Percentiles rank a stretch among this genome's conserved stretches.
These are phyloP conservation scores for Synodontis membranacea DNA, from an alignment of 2,113 vertebrate genomes.

Conservation along the genomic window DNA sequence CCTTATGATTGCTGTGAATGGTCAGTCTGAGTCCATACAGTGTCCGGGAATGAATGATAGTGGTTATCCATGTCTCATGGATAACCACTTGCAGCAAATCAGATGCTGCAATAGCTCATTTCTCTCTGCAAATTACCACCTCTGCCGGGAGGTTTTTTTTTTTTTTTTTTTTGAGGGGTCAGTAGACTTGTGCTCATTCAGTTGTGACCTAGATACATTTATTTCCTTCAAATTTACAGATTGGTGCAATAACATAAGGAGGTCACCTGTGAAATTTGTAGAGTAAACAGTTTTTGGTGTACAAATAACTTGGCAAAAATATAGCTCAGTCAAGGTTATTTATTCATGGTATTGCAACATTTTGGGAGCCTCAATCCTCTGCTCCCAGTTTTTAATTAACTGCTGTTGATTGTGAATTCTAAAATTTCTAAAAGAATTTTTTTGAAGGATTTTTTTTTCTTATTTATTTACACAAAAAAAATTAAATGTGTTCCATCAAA, in stretches of 20 bases:
- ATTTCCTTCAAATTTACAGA: slow-evolving; percentile 30
- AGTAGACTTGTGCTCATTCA: slow-evolving; percentile 57
- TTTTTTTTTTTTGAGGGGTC: slow-evolving; percentile 48
- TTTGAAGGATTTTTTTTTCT: not conserved
- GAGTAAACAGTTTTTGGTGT: not conserved
- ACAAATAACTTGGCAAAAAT: not conserved
- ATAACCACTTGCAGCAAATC: slow-evolving; percentile 68
- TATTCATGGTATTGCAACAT: not conserved
- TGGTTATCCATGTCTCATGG: slow-evolving; percentile 54
- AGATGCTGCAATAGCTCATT: slow-evolving; percentile 71
- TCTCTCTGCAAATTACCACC: slow-evolving; percentile 64
- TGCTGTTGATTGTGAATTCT: not conserved
- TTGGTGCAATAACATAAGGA: not conserved
- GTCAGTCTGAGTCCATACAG: slow-evolving; percentile 43
- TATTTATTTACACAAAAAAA: not conserved
- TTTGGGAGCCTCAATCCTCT: not conserved
- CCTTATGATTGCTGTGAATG: slow-evolving; percentile 11
- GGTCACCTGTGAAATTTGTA: not conserved
- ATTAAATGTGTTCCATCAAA: not conserved
- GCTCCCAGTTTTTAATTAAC: not conserved
- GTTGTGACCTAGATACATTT: slow-evolving; percentile 47
- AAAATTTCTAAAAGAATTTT: not conserved
- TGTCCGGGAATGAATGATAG: slow-evolving; percentile 60
- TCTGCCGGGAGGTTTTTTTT: slow-evolving; percentile 55
- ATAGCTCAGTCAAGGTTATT: not conserved